These are phyloP conservation scores for Amiota communis DNA, from an alignment of 2,888 invertebrate genomes.

Conservation along the genomic window DNA sequence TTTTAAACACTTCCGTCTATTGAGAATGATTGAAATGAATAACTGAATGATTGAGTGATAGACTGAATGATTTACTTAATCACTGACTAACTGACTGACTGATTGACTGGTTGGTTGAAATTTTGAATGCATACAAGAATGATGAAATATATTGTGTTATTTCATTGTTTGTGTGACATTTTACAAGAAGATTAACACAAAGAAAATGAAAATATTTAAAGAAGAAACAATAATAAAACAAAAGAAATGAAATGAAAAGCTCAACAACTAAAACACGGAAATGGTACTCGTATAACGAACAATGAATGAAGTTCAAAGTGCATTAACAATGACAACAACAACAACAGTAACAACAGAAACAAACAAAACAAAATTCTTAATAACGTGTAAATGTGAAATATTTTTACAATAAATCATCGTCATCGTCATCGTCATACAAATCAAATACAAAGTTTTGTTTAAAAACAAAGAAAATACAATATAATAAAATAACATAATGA, in stretches of 20 bases:
- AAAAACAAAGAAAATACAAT: too few species aligned
- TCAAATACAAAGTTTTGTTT: too few species aligned
- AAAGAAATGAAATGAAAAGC: slow-evolving; percentile 41
- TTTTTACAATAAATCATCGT: too few species aligned
- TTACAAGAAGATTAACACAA: neutral
- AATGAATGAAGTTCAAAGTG: too few species aligned
- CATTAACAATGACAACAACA: too few species aligned
- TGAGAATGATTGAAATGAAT: slow-evolving; percentile 52
- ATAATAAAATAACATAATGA: too few species aligned
- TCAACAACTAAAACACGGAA: too few species aligned
- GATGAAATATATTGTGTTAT: neutral
- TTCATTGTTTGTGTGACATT: slow-evolving; percentile 7
- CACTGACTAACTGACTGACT: neutral
- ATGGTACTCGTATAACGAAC: too few species aligned
- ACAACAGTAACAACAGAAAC: too few species aligned
- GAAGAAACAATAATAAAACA: slow-evolving; percentile 42
- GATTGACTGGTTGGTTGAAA: neutral
- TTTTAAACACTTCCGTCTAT: slow-evolving; percentile 62
- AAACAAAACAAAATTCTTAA: too few species aligned
- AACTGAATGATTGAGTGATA: neutral
- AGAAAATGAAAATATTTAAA: slow-evolving; percentile 33
- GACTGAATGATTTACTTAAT: neutral
- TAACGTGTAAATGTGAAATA: too few species aligned
- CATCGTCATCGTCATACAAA: too few species aligned
- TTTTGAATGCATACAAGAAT: neutral